Evolutionary conservation across 64 coral and sea anemone species (phyloP).

Genomic region (Montipora sp.): DNA sequence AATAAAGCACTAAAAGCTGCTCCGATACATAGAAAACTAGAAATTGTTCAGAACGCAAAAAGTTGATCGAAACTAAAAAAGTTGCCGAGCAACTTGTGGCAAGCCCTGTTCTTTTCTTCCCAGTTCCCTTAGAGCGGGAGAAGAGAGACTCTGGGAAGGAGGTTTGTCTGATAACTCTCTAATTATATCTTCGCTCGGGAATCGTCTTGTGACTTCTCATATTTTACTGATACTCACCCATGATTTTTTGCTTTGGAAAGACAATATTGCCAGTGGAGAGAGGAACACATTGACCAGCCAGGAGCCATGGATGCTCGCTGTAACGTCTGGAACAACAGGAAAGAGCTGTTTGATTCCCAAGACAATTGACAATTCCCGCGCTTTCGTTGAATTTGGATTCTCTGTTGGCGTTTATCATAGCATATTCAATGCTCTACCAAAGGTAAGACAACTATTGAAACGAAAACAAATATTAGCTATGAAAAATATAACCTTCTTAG

Average conservation of each 20-base stretch:
- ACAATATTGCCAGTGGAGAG: background rate
- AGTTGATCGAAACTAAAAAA: too few species aligned
- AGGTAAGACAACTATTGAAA: background rate
- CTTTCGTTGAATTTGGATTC: conserved; percentile 37
- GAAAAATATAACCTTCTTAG: background rate
- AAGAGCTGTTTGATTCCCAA: conserved; percentile 43
- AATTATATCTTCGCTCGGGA: background rate
- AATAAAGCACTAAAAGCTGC: too few species aligned
- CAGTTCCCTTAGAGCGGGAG: too few species aligned
- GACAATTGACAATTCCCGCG: conserved; percentile 28
- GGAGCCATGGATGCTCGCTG: conserved; percentile 38
- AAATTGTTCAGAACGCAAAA: too few species aligned
- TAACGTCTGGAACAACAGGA: conserved; percentile 39
- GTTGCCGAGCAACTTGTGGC: too few species aligned
- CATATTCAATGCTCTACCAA: conserved; percentile 12
- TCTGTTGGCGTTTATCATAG: conserved; percentile 24
- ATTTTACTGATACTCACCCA: background rate
- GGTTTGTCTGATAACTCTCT: too few species aligned
- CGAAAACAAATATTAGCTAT: background rate
- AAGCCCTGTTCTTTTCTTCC: too few species aligned
- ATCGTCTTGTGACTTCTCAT: background rate
- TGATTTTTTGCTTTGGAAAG: background rate
- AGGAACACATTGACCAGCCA: conserved; percentile 23
- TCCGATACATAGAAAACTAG: too few species aligned
- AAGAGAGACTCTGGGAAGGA: too few species aligned